Evolutionary conservation across 2,888 invertebrate genomes (phyloP), one percentile per base, ranked within the genome.

Genomic region (Halictus ligatus): DNA sequence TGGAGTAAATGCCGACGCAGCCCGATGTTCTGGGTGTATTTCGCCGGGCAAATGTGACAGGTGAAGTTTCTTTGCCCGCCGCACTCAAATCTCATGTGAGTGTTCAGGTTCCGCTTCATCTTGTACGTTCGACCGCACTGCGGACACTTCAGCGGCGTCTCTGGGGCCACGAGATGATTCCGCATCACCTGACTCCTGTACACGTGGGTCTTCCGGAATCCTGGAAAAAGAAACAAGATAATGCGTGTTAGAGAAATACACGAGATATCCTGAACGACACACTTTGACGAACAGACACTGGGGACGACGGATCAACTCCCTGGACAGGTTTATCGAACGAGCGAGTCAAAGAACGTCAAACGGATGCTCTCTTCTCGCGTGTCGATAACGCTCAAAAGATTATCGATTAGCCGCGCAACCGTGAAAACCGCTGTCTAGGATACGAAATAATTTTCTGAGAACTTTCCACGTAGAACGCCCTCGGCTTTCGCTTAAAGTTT

Each of bases 41-140:
- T 96, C 93, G 96, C 96, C 80, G 96, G 96, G 93, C 97, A 97
- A 88, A 96, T 94, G 90, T 96, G 96, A 94, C 97, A 97, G n/a
- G 95, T 95, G 94, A 97, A 97, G 95, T 96, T 97, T 79, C 97
- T 97, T 91, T 96, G 96, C 83, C 96, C 96, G 87, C 96, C 96
- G 94, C 97, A 97, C 94, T 98, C 98, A 92, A 97, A 97, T 92
- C 97, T 97, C 92, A 97, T 96, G 94, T 98, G 98, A 6, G 93
- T 92, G 67, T 86, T 92, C 75, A 95, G 87, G 69, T 93, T 94
- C 58, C 92, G 91, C 87, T 93, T 93, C 86, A 91, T 93, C 74
- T 92, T 92, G 88, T 95, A 95, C 15, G 92, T 89, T 78, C 93
- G 92, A 64, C 92, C 90, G 78, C 95, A 95, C 10, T 92, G 93